Base-by-base conservation (phyloP, 1,140 invertebrate species). In the Drosophila elegans region DNA sequence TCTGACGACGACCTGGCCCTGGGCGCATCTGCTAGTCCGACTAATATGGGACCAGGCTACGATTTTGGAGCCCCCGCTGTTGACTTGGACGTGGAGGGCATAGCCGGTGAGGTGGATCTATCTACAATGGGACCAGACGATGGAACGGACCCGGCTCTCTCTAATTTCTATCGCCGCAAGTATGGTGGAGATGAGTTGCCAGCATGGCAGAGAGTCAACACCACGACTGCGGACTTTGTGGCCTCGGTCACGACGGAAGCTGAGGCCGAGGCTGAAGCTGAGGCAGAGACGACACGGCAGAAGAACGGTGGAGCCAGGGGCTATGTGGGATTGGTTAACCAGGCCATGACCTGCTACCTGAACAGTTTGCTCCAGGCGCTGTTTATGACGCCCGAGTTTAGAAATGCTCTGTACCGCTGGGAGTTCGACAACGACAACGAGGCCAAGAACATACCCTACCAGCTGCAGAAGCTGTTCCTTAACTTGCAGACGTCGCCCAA, bases 301-400 rank as follows among this genome's bases (percentile, higher is more conserved):
- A 71, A 73, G 3, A 68, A 66, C 56, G 53, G 78, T 4, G 52
- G 71, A 2, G 64, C 76, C 6, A 64, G 74, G 46, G 94, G 95
- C 93, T 97, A 97, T 93, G 96, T 98, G 7, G 97, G 97, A 39
- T 93, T 98, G 36, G 97, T 98, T 0, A 98, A 98, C 93, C 97
- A 98, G 93, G 97, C 97, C 1, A 98, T 98, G 97, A 98, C 97
- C 1, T 98, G 97, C 91, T 98, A 98, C 91, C 93, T 98, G 11
- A 98, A 98, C 91, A 97, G 97, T 93, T 93, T 98, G 27, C 93
- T 98, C 2, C 97, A 98, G 93, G 96, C 97, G 1, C 93, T 98
- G 2, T 98, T 95, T 83, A 98, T 98, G 97, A 98, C 97, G 4
- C 97, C 98, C n/a, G 97, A 98, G 93, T 98, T 98, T 91, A 93